These are phyloP conservation scores for Drosophila lacteicornis DNA, from an alignment of 1,140 invertebrate genomes.

Conservation along the genomic window DNA sequence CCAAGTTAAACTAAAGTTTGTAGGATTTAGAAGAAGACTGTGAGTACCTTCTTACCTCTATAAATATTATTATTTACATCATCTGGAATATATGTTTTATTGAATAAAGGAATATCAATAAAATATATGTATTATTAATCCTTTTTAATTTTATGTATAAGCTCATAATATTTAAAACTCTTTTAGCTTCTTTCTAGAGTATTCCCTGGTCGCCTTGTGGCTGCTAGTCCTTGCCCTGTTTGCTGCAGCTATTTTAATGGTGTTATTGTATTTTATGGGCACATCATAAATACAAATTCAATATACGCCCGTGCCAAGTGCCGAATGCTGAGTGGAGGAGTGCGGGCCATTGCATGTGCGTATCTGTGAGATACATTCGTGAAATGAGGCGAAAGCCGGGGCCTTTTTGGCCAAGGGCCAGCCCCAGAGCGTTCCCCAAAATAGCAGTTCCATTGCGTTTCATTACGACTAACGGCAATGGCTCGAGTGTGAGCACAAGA, in stretches of 20 bases:
- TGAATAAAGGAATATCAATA: background rate
- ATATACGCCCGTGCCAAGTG: constrained; percentile 63
- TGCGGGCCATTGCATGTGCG: constrained; percentile 12
- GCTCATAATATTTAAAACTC: background rate
- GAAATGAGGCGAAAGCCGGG: constrained; percentile 27
- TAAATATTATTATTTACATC: no score
- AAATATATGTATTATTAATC: background rate
- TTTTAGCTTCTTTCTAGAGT: background rate
- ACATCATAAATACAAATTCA: constrained; percentile 82
- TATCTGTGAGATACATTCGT: constrained; percentile 46
- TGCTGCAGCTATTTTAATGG: constrained; percentile 73
- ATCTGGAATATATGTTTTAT: no score
- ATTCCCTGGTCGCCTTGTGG: background rate
- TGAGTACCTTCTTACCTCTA: no score
- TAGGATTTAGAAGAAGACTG: no score
- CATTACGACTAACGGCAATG: constrained; percentile 76
- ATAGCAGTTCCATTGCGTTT: constrained; percentile 77
- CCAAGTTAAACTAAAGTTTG: no score
- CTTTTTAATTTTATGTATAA: no score
- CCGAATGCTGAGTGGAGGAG: constrained; percentile 9
- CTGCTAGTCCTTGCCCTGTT: constrained; percentile 1
- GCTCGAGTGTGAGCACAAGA: constrained; percentile 45
- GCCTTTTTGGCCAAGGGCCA: constrained; percentile 40
- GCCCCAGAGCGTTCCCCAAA: constrained; percentile 21
- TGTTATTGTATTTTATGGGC: constrained; percentile 81